Evolutionary conservation across 2,113 vertebrate species (phyloP).

Genomic region (Odontesthes bonariensis): DNA sequence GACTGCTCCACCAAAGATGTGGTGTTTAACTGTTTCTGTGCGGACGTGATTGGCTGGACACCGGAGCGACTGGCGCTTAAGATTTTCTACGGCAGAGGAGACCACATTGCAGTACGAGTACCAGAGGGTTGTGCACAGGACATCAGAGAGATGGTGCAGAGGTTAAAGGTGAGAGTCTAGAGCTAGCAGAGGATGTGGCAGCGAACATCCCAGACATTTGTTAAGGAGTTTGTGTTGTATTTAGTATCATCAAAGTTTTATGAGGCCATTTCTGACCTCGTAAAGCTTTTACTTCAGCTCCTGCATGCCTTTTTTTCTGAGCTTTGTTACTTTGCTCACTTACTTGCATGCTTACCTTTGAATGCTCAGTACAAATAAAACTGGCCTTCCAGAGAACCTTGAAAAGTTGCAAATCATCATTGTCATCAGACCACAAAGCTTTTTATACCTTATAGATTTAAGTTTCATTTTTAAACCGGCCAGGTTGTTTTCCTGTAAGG

Average conservation of each 20-base stretch:
- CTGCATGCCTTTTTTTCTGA: not conserved
- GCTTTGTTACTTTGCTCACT: not conserved
- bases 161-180: constrained; percentile 87
- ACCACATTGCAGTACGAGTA: constrained; percentile 87
- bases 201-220: not conserved
- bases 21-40: constrained; percentile 94
- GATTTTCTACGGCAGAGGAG: constrained; percentile 92
- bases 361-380: constrained; percentile 2
- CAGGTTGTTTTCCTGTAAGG: not conserved
- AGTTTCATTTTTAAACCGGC: constrained; percentile 19
- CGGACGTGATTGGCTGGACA: constrained; percentile 94
- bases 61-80: constrained; percentile 85
- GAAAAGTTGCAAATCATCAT: not conserved
- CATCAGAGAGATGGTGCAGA: constrained; percentile 91
- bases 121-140: constrained; percentile 86
- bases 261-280: no score
- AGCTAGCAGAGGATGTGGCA: not conserved
- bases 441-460: not conserved
- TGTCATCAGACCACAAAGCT: not conserved
- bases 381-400: not conserved
- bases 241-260: not conserved
- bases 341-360: not conserved
- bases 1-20: constrained; percentile 90
- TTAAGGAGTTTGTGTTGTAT: not conserved
- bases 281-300: no score